These are phyloP conservation scores for Patella caerulea DNA, from an alignment of 2,888 invertebrate genomes.

Conservation along the genomic window DNA sequence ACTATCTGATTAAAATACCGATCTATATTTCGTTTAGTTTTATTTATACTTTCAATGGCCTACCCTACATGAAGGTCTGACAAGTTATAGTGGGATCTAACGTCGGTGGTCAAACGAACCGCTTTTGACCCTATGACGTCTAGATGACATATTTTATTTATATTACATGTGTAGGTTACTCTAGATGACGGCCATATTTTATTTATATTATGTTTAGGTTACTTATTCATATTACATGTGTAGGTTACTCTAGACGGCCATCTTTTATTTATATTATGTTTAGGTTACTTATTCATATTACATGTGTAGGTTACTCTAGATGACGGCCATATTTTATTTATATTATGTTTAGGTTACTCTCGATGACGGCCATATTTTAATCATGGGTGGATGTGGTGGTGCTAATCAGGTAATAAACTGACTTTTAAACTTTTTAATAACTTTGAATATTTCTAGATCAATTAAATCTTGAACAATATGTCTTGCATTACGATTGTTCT, in stretches of 20 bases:
- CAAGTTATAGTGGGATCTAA: too few relatives aligned
- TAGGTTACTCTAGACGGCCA: slow-evolving; percentile 80
- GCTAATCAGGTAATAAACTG: slow-evolving; percentile 76
- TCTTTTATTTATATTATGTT: slow-evolving; percentile 72
- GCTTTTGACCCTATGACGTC: too few relatives aligned
- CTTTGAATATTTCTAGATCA: not conserved
- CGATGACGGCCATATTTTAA: slow-evolving; percentile 81
- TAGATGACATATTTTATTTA: too few relatives aligned
- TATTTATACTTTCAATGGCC: too few relatives aligned
- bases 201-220: slow-evolving; percentile 71
- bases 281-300: too few relatives aligned
- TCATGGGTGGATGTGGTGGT: slow-evolving; percentile 84
- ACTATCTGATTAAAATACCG: too few relatives aligned
- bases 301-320: too few relatives aligned
- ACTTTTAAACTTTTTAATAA: not conserved
- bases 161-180: slow-evolving; percentile 73
- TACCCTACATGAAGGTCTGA: too few relatives aligned
- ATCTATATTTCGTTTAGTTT: too few relatives aligned
- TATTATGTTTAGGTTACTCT: slow-evolving; percentile 75
- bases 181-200: slow-evolving; percentile 83
- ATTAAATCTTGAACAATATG: too few relatives aligned
- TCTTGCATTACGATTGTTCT: too few relatives aligned
- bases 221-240: slow-evolving; percentile 66
- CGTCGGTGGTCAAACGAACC: too few relatives aligned
- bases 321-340: slow-evolving; percentile 79